Evolutionary conservation across 2,888 invertebrate species (phyloP).

Genomic region (Pasiphila rectangulata): DNA sequence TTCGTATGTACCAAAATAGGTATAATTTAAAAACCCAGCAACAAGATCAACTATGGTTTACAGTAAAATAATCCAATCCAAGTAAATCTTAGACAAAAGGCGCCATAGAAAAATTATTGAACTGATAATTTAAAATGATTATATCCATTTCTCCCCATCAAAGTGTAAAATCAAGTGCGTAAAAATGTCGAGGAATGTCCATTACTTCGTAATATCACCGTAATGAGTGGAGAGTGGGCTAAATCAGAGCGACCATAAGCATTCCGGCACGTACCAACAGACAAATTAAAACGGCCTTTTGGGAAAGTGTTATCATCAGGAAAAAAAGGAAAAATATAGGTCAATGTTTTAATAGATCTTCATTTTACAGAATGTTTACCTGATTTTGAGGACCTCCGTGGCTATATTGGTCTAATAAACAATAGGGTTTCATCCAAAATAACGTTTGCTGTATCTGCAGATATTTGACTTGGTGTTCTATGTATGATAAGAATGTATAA

Average conservation of each 20-base stretch:
- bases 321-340: constrained; percentile 3
- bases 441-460: too few species aligned
- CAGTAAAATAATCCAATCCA: constrained; percentile 6
- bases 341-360: not conserved
- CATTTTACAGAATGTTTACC: not conserved
- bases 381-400: too few species aligned
- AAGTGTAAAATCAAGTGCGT: constrained; percentile 55
- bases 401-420: too few species aligned
- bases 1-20: too few species aligned
- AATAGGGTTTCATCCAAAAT: too few species aligned
- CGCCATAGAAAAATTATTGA: constrained; percentile 26
- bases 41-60: too few species aligned
- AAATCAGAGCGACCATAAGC: constrained; percentile 49
- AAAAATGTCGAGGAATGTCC: constrained; percentile 53
- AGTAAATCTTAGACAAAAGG: not conserved
- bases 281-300: constrained; percentile 35
- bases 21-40: too few species aligned
- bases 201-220: constrained; percentile 62
- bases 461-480: too few species aligned
- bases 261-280: constrained; percentile 55
- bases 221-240: constrained; percentile 64
- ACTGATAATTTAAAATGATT: constrained; percentile 56
- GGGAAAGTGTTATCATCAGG: constrained; percentile 7
- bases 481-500: too few species aligned
- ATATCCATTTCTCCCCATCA: constrained; percentile 50